Evolutionary conservation across 2,888 invertebrate genomes (phyloP).

Genomic region (Pedicia rivosa): DNA sequence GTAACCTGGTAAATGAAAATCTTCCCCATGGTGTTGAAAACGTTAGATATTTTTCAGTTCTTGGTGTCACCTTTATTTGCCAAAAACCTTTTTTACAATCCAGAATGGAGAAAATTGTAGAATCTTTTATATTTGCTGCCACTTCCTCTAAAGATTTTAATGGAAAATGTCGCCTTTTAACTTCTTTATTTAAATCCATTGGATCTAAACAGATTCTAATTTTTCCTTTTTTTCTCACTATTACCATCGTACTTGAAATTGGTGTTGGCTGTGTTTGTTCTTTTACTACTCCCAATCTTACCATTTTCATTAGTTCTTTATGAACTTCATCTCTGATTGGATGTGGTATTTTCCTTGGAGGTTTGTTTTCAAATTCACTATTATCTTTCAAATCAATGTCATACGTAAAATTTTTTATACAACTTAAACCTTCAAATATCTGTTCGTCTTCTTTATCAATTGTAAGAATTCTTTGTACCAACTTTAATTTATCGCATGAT

Average conservation of each 20-base stretch:
- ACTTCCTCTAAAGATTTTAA: neutral
- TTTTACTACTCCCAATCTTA: too few species aligned
- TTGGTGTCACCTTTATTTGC: neutral
- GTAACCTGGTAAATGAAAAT: conserved; percentile 9
- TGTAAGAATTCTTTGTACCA: neutral
- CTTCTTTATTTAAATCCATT: neutral
- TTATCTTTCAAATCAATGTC: neutral
- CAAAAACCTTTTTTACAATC: conserved; percentile 3
- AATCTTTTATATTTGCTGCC: neutral
- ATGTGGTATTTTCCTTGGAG: neutral
- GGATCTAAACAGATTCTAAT: neutral
- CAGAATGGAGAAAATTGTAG: neutral
- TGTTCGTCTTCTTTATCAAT: neutral
- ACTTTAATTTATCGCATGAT: neutral
- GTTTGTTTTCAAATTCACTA: neutral
- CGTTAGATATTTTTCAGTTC: neutral
- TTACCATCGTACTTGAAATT: neutral
- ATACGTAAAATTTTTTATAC: neutral
- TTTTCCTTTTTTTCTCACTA: neutral
- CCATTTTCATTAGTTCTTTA: too few species aligned
- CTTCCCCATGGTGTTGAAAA: neutral
- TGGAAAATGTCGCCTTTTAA: neutral
- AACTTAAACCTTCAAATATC: neutral
- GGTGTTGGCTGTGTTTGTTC: neutral
- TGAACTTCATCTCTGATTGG: neutral